phyloP scores from a whole-genome alignment of 2,797 vertebrate species.

The Gallinago nigripennis region DNA sequence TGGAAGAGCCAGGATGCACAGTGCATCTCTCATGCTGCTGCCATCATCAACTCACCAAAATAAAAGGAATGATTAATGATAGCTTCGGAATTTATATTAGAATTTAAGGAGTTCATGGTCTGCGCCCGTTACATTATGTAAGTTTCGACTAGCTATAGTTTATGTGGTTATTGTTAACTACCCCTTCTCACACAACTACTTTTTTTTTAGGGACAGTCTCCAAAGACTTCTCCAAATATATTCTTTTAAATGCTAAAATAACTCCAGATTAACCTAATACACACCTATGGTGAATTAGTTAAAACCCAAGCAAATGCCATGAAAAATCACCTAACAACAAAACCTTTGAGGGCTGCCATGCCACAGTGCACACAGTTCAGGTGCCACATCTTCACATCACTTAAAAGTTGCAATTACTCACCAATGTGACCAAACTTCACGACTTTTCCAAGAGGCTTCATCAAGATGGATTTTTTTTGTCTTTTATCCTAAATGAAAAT shows the following conservation, averaged over 20 bases:
- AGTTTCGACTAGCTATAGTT: not conserved
- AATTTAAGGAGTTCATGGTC: not conserved
- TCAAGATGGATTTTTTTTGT: not conserved
- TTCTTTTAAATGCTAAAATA: not conserved
- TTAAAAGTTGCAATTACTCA: not conserved
- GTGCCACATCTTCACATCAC: not conserved
- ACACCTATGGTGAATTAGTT: not conserved
- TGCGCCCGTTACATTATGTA: not conserved
- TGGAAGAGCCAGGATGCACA: not conserved
- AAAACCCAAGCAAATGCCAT: not conserved
- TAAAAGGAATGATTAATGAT: constrained; percentile 17
- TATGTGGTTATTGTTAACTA: not conserved
- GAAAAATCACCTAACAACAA: not conserved
- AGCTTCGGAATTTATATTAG: not conserved
- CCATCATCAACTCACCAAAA: not conserved
- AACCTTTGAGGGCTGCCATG: not conserved
- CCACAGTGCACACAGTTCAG: fast-evolving
- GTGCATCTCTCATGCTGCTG: not conserved
- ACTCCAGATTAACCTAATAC: not conserved
- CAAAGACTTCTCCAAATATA: not conserved
- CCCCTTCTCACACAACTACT: not conserved
- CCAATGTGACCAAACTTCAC: fast-evolving
- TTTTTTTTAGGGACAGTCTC: not conserved
- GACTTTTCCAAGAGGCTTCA: not conserved
- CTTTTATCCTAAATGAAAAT: not conserved